Percentiles rank a stretch among this genome's conserved stretches.
phyloP scores from a whole-genome alignment of 2,888 invertebrate genomes.

The Pseudococcus longispinus region DNA sequence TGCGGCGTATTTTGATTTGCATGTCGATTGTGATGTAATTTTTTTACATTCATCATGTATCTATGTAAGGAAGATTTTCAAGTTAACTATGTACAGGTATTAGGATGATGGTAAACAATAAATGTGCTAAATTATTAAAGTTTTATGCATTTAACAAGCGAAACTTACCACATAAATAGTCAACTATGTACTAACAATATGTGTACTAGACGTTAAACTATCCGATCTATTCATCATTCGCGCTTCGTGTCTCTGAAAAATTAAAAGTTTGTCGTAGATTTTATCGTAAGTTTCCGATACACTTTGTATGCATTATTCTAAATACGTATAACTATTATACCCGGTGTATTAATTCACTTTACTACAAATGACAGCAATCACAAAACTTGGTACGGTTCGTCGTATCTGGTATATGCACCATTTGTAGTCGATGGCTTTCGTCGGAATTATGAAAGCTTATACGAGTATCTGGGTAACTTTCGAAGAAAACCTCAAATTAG shows the following conservation, averaged over 20 bases:
- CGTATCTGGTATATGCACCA: too few relatives aligned
- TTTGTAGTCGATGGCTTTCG: not conserved
- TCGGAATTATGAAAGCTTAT: not conserved
- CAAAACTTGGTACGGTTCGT: not conserved
- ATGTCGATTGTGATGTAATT: constrained; percentile 38
- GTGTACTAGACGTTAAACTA: not conserved
- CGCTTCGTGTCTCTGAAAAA: constrained; percentile 2
- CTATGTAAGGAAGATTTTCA: not conserved
- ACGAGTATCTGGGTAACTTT: not conserved
- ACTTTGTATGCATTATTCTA: not conserved
- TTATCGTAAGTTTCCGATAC: constrained; percentile 32
- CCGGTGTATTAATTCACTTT: not conserved
- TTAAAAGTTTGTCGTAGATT: constrained; percentile 35
- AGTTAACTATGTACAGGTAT: not conserved
- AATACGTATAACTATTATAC: not conserved
- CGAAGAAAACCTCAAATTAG: not conserved
- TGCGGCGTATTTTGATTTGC: constrained; percentile 35
- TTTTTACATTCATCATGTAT: not conserved
- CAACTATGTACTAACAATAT: not conserved
- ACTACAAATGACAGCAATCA: not conserved
- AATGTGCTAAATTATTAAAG: not conserved
- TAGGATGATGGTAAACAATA: not conserved
- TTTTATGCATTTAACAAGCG: not conserved
- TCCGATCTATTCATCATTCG: constrained; percentile 13
- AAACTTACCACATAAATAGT: constrained; percentile 30